Conservation (phyloP, 2,113 vertebrate genomes). For the Oryzias woworae region DNA sequence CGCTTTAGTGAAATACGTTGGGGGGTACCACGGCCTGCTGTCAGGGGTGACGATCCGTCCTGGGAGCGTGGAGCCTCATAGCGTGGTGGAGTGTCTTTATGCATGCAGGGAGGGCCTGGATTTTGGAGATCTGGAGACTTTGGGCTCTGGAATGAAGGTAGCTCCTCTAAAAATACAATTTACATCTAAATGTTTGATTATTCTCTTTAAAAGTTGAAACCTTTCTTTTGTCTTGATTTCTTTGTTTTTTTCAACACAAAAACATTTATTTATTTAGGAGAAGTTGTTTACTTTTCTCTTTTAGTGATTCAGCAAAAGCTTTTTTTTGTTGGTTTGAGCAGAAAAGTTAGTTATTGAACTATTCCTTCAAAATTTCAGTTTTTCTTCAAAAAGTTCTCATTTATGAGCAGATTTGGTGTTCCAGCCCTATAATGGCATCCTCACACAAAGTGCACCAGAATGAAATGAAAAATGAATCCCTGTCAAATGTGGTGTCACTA, state of each 20-base stretch:
- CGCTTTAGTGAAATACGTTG: slow-evolving; percentile 81
- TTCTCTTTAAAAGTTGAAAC: no score
- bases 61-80: slow-evolving; percentile 94
- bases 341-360: no score
- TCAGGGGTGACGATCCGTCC: slow-evolving; percentile 95
- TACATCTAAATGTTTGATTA: no score
- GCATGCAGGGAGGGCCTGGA: slow-evolving; percentile 98
- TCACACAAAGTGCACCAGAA: not conserved
- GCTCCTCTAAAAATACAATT: not conserved
- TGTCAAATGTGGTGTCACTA: not conserved
- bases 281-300: no score
- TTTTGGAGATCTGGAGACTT: slow-evolving; percentile 96
- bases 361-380: no score
- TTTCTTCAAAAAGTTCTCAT: no score
- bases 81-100: slow-evolving; percentile 97
- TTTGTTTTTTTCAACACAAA: no score
- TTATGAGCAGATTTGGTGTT: not conserved
- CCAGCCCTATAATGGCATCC: not conserved
- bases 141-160: slow-evolving; percentile 99
- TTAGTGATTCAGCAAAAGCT: no score
- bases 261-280: no score
- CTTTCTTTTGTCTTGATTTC: no score
- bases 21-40: slow-evolving; percentile 93
- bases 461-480: not conserved
- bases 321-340: no score